Evolutionary conservation across 2,797 vertebrate genomes (phyloP).

Genomic region (Scolopax bukidnonensis): DNA sequence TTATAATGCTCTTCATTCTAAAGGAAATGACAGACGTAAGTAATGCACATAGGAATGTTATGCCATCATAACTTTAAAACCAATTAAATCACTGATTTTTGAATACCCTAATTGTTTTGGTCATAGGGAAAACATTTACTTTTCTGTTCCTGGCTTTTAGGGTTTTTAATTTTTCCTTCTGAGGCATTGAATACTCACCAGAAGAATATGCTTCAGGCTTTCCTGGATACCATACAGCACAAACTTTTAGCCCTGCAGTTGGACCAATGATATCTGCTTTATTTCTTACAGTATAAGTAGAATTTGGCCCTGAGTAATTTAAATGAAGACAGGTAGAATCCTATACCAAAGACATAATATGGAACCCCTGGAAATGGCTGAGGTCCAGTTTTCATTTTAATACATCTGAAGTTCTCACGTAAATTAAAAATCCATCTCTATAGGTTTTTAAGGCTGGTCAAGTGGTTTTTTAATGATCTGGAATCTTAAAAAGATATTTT

Average conservation of each 20-base stretch:
- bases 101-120: slow-evolving; percentile 25
- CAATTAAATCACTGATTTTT: slow-evolving; percentile 46
- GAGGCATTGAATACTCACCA: not conserved
- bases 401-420: not conserved
- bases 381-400: not conserved
- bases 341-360: not conserved
- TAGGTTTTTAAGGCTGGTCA: not conserved
- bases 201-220: not conserved
- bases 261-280: not conserved
- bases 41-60: not conserved
- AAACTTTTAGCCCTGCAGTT: not conserved
- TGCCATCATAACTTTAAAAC: slow-evolving; percentile 51
- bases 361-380: not conserved
- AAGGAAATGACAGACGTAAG: not conserved
- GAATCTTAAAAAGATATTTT: not conserved
- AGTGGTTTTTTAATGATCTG: not conserved
- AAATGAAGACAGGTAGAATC: not conserved
- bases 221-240: not conserved
- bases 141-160: not conserved
- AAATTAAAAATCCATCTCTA: not conserved
- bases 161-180: not conserved
- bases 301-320: not conserved
- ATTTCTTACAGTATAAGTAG: not conserved
- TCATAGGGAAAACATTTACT: not conserved
- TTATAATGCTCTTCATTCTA: not conserved